A percentile compares a stretch with the other conserved stretches of the same genome.
phyloP scores from a whole-genome alignment of 2,888 invertebrate species.

The Lasius platythorax region DNA sequence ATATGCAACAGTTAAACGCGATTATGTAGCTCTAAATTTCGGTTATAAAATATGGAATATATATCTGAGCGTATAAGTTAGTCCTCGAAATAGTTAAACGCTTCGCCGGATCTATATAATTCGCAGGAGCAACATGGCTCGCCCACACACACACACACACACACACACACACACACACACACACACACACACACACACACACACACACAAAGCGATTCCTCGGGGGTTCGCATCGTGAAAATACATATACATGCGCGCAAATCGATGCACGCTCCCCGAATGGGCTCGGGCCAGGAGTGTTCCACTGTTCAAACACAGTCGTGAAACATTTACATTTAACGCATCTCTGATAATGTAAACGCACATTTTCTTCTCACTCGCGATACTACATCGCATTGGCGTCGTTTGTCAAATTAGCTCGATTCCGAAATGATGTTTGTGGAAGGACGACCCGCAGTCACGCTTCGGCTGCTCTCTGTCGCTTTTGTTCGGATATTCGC shows the following conservation, averaged over 20 bases:
- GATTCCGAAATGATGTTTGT: conserved; percentile 57
- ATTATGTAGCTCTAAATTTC: neutral
- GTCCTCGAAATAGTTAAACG: conserved; percentile 29
- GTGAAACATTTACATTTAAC: conserved; percentile 28
- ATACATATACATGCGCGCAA: conserved; percentile 25
- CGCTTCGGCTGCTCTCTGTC: conserved; percentile 67
- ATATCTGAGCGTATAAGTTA: conserved; percentile 16
- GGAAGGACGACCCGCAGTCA: conserved; percentile 68
- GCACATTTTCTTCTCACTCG: neutral
- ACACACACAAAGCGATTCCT: conserved; percentile 28
- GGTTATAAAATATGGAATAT: conserved; percentile 39
- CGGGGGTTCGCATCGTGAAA: conserved; percentile 17
- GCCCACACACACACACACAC: neutral
- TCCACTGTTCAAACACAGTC: neutral
- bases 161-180: neutral
- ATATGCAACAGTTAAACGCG: neutral
- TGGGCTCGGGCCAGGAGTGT: neutral
- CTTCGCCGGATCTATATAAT: conserved; percentile 14
- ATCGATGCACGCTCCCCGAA: conserved; percentile 2
- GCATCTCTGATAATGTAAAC: neutral
- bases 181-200: neutral
- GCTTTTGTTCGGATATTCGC: conserved; percentile 19
- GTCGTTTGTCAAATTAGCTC: conserved; percentile 73
- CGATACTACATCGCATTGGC: conserved; percentile 48
- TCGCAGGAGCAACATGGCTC: neutral